Conservation (phyloP, 2,797 vertebrate genomes). For the Mustela erminea region DNA sequence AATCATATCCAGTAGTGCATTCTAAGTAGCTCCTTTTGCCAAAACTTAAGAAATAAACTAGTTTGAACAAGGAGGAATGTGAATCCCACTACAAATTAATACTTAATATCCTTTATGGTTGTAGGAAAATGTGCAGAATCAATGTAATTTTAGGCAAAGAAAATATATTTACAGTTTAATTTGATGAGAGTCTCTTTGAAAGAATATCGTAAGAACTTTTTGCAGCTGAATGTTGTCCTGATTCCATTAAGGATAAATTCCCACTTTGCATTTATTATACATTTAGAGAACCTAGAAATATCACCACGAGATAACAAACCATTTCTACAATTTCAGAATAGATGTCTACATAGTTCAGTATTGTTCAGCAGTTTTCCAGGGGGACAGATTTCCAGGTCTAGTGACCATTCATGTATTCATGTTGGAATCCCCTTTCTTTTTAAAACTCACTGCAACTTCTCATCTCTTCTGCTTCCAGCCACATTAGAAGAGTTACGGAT, state of each 20-base stretch:
- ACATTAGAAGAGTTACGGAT: background rate
- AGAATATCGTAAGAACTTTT: conserved; percentile 17
- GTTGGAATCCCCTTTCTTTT: background rate
- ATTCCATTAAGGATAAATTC: conserved; percentile 35
- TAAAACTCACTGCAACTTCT: background rate
- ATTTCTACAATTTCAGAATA: conserved; percentile 13
- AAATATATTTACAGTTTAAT: conserved; percentile 39
- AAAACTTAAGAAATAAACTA: background rate
- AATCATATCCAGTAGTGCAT: conserved; percentile 7
- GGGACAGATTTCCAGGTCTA: background rate
- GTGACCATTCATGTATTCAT: background rate
- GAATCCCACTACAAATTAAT: conserved; percentile 17
- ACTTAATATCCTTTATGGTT: background rate
- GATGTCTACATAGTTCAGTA: background rate
- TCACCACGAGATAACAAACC: background rate
- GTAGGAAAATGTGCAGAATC: background rate
- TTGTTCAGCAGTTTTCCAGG: background rate
- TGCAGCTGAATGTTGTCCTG: background rate
- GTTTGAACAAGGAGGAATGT: background rate
- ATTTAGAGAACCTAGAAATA: background rate
- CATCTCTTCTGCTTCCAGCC: background rate
- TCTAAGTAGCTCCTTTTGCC: conserved; percentile 41
- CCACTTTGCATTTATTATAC: background rate
- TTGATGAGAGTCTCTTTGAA: conserved; percentile 52
- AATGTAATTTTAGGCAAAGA: conserved; percentile 23